A percentile compares a stretch with the other conserved stretches of the same genome.
These are phyloP conservation scores for Littorina saxatilis DNA, from an alignment of 1,140 invertebrate genomes.

Conservation along the genomic window DNA sequence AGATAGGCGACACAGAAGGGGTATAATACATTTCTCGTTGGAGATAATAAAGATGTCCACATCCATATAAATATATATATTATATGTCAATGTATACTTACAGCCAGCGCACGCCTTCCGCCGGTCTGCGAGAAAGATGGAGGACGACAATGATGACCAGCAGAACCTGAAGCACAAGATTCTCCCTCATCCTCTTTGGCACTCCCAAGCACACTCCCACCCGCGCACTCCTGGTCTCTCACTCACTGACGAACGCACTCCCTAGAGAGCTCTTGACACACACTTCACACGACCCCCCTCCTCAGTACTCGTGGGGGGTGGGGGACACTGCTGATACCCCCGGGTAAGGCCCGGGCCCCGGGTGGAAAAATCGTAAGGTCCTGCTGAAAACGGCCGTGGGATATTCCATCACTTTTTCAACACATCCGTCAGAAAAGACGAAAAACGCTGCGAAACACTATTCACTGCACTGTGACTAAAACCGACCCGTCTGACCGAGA, in stretches of 20 bases:
- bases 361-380: background rate
- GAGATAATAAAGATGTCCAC: too few relatives aligned
- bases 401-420: too few relatives aligned
- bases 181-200: slow-evolving; percentile 16
- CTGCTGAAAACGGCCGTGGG: too few relatives aligned
- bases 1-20: too few relatives aligned
- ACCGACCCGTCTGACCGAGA: too few relatives aligned
- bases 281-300: background rate
- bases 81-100: slow-evolving; percentile 8
- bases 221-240: background rate
- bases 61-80: too few relatives aligned
- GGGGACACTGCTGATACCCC: background rate
- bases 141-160: slow-evolving; percentile 22
- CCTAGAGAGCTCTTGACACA: background rate
- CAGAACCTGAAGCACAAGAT: slow-evolving; percentile 18
- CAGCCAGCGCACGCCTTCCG: slow-evolving; percentile 33
- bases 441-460: too few relatives aligned
- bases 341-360: background rate
- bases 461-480: too few relatives aligned
- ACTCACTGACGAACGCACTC: background rate
- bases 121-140: slow-evolving; percentile 20
- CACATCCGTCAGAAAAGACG: too few relatives aligned
- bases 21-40: too few relatives aligned
- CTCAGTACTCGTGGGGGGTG: background rate
- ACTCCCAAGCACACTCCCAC: background rate